Base-by-base conservation (phyloP, 2,888 invertebrate species). In the Lypha dubia region DNA sequence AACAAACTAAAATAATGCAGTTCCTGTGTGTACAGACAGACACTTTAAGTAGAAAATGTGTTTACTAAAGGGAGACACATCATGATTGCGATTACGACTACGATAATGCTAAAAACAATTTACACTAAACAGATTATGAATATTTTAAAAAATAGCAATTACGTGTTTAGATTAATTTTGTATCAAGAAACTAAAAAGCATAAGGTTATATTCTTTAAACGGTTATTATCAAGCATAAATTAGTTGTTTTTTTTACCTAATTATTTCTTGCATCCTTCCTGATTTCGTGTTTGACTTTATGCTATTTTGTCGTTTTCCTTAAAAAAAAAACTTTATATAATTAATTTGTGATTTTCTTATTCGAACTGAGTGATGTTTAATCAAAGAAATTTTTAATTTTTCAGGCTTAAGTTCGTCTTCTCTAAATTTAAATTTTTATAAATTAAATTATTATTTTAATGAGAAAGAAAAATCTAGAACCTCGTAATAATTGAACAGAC, bases 121-220 rank as follows among this genome's bases (percentile, higher is more conserved):
- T 74, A 79, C 73, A 83, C 74, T 79, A 62, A 79, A 62, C 53
- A 83, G 74, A 83, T 83, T 74, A 79, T 79, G 79, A 71, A 79
- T 83, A 62, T 74, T 79, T 62, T 68, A 58, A 83, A 53, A 74
- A 83, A 46, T 22, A 67, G 41, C 44, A 67, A 53, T 51, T 73
- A 73, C 71, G 62, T 62, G 51, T 71, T 68, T 8, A 35, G 41
- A 65, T 44, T 80, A 75, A 58, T n/a, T 49, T 35, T 22, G 17
- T 63, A 13, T 76, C n/a, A 56, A 24, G 22, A 20, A 17, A 20
- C 53, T 28, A n/a, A 58, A 9, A 38, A 32, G 24, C 49, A 41
- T 3, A 24, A 56, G 24, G 9, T 53, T 70, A 28, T 53, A 28
- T 56, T 41, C 53, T 41, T 68, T 11, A 53, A 38, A n/a, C n/a